These are phyloP conservation scores for Drosophila nasuta DNA, from an alignment of 1,140 invertebrate species.

Conservation along the genomic window DNA sequence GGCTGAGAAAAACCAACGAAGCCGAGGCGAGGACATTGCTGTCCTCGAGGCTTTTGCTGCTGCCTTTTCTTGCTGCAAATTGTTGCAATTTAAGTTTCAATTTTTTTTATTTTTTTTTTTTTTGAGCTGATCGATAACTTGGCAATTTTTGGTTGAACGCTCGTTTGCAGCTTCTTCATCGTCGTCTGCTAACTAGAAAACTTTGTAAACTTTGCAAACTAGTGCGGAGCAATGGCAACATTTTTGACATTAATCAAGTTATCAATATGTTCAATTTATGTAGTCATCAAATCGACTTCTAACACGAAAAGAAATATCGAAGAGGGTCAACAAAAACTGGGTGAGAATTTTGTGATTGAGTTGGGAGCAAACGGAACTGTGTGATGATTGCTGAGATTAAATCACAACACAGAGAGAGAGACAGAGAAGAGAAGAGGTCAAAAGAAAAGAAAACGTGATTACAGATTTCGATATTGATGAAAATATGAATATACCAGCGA, in stretches of 20 bases:
- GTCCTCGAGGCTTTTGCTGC: conserved; percentile 42
- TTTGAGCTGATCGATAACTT: conserved; percentile 68
- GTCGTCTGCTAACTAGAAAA: conserved; percentile 73
- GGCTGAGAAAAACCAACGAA: not conserved
- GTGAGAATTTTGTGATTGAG: conserved; percentile 29
- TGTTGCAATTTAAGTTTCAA: conserved; percentile 66
- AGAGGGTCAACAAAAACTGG: conserved; percentile 12
- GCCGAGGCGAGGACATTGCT: conserved; percentile 5
- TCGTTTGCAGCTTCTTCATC: conserved; percentile 29
- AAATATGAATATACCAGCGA: not conserved
- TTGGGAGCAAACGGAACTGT: conserved; percentile 15
- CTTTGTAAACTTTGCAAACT: conserved; percentile 41
- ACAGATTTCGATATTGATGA: not conserved
- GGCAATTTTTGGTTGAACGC: conserved; percentile 56
- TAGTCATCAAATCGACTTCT: conserved; percentile 30
- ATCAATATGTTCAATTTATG: conserved; percentile 48
- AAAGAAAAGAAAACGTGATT: conserved; percentile 8
- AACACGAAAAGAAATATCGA: not conserved
- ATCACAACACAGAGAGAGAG: not conserved
- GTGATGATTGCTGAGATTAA: conserved; percentile 1
- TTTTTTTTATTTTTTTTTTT: conserved; percentile 25
- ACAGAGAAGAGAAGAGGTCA: not conserved
- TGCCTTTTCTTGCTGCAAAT: conserved; percentile 57
- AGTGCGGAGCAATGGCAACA: conserved; percentile 13
- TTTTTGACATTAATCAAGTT: conserved; percentile 55